Evolutionary conservation across 2,113 vertebrate species (phyloP).

Genomic region (Potamarius usumacintae): DNA sequence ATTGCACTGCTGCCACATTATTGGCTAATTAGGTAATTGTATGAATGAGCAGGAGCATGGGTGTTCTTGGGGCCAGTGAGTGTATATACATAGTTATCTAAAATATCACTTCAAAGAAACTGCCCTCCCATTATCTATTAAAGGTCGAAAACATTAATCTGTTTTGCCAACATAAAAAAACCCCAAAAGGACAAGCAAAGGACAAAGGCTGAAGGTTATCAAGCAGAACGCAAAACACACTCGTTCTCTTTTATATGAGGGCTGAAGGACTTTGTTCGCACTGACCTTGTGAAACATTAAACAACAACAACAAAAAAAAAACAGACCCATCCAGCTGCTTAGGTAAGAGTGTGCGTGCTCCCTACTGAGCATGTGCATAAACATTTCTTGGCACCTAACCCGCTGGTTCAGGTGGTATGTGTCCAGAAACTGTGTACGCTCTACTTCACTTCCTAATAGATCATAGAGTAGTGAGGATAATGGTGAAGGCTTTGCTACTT

Average conservation of each 20-base stretch:
- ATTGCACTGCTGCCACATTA: background rate
- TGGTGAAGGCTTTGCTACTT: constrained; percentile 9
- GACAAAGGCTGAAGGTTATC: background rate
- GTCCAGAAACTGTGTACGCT: background rate
- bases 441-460: background rate
- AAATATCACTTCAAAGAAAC: background rate
- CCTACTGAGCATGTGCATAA: constrained; percentile 19
- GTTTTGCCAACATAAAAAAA: constrained; percentile 13
- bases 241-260: background rate
- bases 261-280: background rate
- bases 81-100: background rate
- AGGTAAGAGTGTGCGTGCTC: constrained; percentile 30
- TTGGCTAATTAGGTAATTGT: background rate
- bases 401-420: constrained; percentile 27
- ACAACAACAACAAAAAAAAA: background rate
- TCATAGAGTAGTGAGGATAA: background rate
- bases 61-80: background rate
- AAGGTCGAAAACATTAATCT: background rate
- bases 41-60: background rate
- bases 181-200: background rate
- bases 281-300: constrained; percentile 17
- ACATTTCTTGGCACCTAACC: background rate
- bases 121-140: background rate
- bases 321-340: background rate
- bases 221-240: background rate